A percentile compares a stretch with the other conserved stretches of the same genome.
Evolutionary conservation across 2,797 vertebrate genomes (phyloP).

Genomic region (Lepus townsendii): DNA sequence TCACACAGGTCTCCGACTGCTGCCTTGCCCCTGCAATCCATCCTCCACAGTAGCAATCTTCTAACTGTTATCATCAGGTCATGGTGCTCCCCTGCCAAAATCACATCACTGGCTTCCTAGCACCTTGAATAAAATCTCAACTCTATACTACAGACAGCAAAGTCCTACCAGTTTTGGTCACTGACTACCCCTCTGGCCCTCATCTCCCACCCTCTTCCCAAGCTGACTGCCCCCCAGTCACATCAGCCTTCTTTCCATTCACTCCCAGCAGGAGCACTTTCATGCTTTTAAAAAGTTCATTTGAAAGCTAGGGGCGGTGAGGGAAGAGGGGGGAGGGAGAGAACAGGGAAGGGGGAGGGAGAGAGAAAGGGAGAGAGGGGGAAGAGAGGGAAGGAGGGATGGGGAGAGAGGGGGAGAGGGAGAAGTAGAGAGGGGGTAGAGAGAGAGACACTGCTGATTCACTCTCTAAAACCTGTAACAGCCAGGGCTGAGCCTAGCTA

Average conservation of each 20-base stretch:
- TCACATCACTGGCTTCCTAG: background rate
- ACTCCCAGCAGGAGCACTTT: background rate
- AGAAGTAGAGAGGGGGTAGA: no score
- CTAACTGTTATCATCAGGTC: background rate
- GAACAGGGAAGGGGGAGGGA: no score
- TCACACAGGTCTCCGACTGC: background rate
- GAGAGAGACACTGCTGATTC: no score
- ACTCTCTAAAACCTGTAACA: no score
- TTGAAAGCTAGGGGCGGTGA: no score
- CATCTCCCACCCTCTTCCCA: background rate
- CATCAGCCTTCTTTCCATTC: background rate
- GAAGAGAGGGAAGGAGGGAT: no score
- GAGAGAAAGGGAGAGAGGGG: no score
- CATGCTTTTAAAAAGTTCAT: no score
- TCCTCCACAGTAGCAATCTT: background rate
- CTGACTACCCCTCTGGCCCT: background rate
- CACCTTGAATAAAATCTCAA: background rate
- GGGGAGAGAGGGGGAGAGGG: no score
- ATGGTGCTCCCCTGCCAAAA: constrained; percentile 1
- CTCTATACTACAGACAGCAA: background rate
- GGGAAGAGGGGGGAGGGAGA: no score
- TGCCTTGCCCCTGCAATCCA: background rate
- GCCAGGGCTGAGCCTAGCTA: no score
- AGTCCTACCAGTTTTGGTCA: background rate
- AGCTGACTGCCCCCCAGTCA: background rate